Conservation (phyloP, 2,113 vertebrate genomes). For the Apeltes quadracus region DNA sequence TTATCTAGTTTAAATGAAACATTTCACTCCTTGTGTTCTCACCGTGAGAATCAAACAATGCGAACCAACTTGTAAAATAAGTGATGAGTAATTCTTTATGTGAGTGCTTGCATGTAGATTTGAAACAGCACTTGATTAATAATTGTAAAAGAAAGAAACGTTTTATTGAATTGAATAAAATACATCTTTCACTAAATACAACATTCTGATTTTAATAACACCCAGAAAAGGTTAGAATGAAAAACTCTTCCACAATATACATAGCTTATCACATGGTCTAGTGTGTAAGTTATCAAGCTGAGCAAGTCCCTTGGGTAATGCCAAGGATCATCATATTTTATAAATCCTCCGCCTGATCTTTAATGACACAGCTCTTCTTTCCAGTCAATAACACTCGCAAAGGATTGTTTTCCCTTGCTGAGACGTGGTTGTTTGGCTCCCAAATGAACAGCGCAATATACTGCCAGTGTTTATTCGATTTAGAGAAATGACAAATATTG, state of each 20-base stretch:
- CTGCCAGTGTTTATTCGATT: constrained; percentile 37
- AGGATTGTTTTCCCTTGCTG: constrained; percentile 7
- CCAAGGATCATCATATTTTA: constrained; percentile 50
- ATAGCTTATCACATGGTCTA: constrained; percentile 19
- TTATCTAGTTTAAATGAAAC: background rate
- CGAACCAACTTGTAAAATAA: background rate
- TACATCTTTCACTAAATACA: background rate
- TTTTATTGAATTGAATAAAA: background rate
- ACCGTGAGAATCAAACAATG: no score
- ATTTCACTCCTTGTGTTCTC: background rate
- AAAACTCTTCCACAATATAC: constrained; percentile 3
- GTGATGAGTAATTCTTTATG: background rate
- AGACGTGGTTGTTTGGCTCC: constrained; percentile 6
- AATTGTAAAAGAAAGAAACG: background rate
- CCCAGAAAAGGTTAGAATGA: background rate
- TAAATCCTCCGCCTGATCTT: constrained; percentile 43
- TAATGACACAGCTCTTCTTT: constrained; percentile 20
- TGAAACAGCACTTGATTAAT: background rate
- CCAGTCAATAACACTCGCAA: constrained; percentile 30
- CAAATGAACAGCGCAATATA: background rate
- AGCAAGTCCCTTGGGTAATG: constrained; percentile 42
- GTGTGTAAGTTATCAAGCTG: constrained; percentile 34
- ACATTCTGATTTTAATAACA: background rate
- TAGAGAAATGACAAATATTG: constrained; percentile 21
- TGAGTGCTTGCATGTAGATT: background rate